These are phyloP conservation scores for Drosophila nebulosa DNA, from an alignment of 1,140 invertebrate genomes.

Conservation along the genomic window DNA sequence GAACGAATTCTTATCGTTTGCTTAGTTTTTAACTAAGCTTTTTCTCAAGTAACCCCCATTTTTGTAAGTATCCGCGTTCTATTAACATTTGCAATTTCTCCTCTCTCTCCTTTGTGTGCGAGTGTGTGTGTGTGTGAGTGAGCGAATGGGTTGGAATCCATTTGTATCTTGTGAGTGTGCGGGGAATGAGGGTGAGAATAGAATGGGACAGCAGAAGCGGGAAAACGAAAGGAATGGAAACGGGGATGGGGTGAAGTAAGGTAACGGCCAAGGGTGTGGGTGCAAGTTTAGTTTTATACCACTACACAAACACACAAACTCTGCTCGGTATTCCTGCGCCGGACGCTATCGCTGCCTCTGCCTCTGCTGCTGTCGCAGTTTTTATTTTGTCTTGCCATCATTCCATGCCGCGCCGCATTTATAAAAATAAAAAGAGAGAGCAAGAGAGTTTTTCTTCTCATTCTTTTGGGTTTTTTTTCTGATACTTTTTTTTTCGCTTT, in stretches of 20 bases:
- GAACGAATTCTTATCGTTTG: slow-evolving; percentile 30
- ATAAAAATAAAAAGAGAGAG: slow-evolving; percentile 27
- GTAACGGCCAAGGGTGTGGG: slow-evolving; percentile 20
- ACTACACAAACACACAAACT: slow-evolving; percentile 11
- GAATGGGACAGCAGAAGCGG: background rate
- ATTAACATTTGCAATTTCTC: slow-evolving; percentile 36
- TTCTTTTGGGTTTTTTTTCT: slow-evolving; percentile 53
- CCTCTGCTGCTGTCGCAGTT: slow-evolving; percentile 24
- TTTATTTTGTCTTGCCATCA: slow-evolving; percentile 22
- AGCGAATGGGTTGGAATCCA: background rate
- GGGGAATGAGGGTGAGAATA: slow-evolving; percentile 13
- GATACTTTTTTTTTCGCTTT: slow-evolving; percentile 3
- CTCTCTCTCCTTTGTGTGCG: slow-evolving; percentile 8
- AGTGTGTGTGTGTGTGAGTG: background rate
- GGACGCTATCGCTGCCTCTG: slow-evolving; percentile 32
- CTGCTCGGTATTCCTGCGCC: slow-evolving; percentile 20
- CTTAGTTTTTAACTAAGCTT: slow-evolving; percentile 40
- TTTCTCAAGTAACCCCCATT: slow-evolving; percentile 60
- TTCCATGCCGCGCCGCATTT: background rate
- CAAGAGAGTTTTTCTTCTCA: slow-evolving; percentile 44
- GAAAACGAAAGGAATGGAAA: background rate
- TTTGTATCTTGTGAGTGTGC: slow-evolving; percentile 12
- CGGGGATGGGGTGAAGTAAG: background rate
- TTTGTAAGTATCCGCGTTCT: slow-evolving; percentile 19
- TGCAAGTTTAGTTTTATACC: slow-evolving; percentile 39